phyloP scores from a whole-genome alignment of 2,113 vertebrate species.

The Lepus timidus region DNA sequence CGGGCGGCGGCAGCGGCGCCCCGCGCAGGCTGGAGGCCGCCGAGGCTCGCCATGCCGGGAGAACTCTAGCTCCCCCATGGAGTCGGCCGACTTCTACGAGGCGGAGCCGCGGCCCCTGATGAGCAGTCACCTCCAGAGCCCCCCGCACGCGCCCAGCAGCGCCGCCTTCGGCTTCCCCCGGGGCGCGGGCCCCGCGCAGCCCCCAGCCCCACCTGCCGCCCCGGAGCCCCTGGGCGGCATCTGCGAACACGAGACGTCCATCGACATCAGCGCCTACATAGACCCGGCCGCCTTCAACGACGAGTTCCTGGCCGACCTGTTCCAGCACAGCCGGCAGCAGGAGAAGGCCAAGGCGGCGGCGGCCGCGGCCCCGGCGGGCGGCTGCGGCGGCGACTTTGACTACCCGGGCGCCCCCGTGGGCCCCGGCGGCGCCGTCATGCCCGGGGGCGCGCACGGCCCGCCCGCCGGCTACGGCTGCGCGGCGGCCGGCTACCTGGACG shows the following conservation, averaged over 20 bases:
- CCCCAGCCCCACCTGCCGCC: slow-evolving; percentile 88
- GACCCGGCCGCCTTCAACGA: slow-evolving; percentile 98
- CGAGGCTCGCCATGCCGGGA: slow-evolving; percentile 94
- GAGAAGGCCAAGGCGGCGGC: slow-evolving; percentile 91
- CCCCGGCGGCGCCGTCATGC: slow-evolving; percentile 86
- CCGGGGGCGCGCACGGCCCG: slow-evolving; percentile 84
- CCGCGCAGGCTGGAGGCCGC: slow-evolving; percentile 92
- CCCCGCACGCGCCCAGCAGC: slow-evolving; percentile 89
- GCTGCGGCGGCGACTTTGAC: slow-evolving; percentile 91
- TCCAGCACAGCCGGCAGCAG: slow-evolving; percentile 96
- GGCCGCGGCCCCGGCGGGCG: slow-evolving; percentile 76
- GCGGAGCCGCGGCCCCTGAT: slow-evolving; percentile 94
- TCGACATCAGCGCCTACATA: slow-evolving; percentile 99
- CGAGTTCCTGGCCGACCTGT: slow-evolving; percentile 98
- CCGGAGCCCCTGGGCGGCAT: slow-evolving; percentile 93
- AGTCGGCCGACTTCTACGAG: slow-evolving; percentile 98
- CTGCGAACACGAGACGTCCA: slow-evolving; percentile 98
- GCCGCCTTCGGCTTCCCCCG: slow-evolving; percentile 87
- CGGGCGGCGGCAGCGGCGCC: slow-evolving; percentile 59
- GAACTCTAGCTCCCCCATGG: slow-evolving; percentile 95
- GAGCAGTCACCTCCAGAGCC: slow-evolving; percentile 90
- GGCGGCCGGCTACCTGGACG: slow-evolving; percentile 92
- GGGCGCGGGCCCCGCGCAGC: slow-evolving; percentile 88
- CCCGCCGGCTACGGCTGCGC: slow-evolving; percentile 90
- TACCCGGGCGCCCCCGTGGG: slow-evolving; percentile 80